phyloP scores from a whole-genome alignment of 2,888 invertebrate genomes.

The Sicus ferrugineus region DNA sequence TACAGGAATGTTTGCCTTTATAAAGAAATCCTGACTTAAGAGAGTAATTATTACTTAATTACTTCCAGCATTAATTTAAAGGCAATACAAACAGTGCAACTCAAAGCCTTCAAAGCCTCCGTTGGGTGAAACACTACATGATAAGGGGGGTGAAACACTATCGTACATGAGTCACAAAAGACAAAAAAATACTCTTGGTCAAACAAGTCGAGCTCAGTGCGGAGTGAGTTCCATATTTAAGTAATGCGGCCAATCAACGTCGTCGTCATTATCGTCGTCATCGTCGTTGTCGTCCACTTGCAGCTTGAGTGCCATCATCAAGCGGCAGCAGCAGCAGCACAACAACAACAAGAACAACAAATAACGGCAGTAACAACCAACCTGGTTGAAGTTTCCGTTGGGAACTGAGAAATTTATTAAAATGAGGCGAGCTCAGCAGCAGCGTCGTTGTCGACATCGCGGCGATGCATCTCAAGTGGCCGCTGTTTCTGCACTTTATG shows the following conservation, averaged over 20 bases:
- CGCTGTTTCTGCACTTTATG: not conserved
- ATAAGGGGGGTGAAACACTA: not conserved
- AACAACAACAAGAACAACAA: constrained; percentile 11
- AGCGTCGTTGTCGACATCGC: constrained; percentile 7
- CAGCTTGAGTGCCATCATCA: constrained; percentile 20
- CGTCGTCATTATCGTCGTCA: constrained; percentile 19
- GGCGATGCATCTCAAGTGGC: constrained; percentile 28
- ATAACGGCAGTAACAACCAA: not conserved
- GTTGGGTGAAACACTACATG: not conserved
- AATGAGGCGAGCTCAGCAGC: constrained; percentile 23
- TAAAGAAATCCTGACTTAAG: too few species aligned
- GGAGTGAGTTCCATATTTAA: constrained; percentile 36
- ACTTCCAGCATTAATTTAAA: not conserved
- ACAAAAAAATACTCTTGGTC: constrained; percentile 4
- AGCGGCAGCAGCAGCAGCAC: constrained; percentile 3
- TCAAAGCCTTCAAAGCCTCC: not conserved
- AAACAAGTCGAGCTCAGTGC: constrained; percentile 12
- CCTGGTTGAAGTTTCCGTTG: constrained; percentile 3
- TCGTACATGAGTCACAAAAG: constrained; percentile 5
- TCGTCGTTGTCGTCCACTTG: constrained; percentile 30
- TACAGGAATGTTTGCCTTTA: not conserved
- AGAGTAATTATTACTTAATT: not conserved
- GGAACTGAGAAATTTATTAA: constrained; percentile 32
- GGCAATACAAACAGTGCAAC: constrained; percentile 6
- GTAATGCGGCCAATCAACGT: constrained; percentile 40